These are phyloP conservation scores for Melitaea cinxia DNA, from an alignment of 1,140 invertebrate species.

Conservation along the genomic window DNA sequence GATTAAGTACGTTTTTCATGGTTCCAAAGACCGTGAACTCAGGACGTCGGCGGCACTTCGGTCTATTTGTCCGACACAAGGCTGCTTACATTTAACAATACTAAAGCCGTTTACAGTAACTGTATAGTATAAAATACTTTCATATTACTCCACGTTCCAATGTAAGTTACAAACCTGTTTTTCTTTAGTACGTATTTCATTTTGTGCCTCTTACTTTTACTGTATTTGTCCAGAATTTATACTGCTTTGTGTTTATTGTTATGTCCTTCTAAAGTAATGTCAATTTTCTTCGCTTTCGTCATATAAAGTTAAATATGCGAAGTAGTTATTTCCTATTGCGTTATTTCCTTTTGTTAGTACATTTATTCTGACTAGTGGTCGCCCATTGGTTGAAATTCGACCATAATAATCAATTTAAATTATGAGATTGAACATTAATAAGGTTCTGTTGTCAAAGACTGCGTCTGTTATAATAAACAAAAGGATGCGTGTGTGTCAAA, in stretches of 20 bases:
- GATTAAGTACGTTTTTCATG: background rate
- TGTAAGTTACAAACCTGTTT: constrained; percentile 1
- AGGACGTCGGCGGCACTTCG: constrained; percentile 7
- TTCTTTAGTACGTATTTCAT: background rate
- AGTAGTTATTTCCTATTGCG: no score
- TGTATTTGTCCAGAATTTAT: background rate
- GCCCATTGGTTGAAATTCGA: no score
- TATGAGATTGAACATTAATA: no score
- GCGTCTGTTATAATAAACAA: no score
- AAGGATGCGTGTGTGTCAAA: no score
- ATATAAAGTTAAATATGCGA: no score
- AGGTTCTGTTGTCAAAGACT: no score
- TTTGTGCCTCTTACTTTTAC: constrained; percentile 11
- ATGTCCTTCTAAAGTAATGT: background rate
- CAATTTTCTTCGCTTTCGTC: background rate
- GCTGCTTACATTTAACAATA: background rate
- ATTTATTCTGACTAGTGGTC: no score
- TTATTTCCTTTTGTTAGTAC: no score
- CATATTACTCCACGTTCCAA: no score
- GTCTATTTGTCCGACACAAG: background rate
- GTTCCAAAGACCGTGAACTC: constrained; percentile 16
- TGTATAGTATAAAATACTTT: background rate
- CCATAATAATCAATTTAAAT: no score
- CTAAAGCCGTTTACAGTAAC: constrained; percentile 3
- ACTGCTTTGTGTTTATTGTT: background rate